Conservation (phyloP, 2,888 invertebrate species). For the Drosophila anomalata region DNA sequence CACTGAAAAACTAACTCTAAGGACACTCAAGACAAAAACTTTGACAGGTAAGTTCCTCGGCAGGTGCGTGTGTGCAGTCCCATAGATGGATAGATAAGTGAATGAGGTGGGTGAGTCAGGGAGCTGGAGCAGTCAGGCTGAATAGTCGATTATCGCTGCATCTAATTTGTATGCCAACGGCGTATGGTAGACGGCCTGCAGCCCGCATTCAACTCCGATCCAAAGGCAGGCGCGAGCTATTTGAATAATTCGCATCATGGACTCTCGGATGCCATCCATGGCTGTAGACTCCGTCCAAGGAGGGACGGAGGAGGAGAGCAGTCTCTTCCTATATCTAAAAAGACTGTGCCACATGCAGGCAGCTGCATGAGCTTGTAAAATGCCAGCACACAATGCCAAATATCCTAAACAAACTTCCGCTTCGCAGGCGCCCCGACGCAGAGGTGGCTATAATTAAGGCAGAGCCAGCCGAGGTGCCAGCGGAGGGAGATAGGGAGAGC, state of each 20-base stretch:
- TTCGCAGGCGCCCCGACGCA: slow-evolving; percentile 50
- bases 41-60: slow-evolving; percentile 22
- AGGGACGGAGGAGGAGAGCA: neutral
- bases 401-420: slow-evolving; percentile 76
- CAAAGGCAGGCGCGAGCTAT: slow-evolving; percentile 40
- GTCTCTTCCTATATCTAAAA: neutral
- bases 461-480: neutral
- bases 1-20: slow-evolving; percentile 31
- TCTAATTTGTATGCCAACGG: slow-evolving; percentile 48
- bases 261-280: slow-evolving; percentile 34
- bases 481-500: slow-evolving; percentile 6
- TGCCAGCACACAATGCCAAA: slow-evolving; percentile 51
- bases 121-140: slow-evolving; percentile 32
- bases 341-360: slow-evolving; percentile 29
- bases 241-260: slow-evolving; percentile 52
- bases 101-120: slow-evolving; percentile 5
- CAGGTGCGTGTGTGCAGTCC: neutral
- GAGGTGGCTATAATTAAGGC: slow-evolving; percentile 64
- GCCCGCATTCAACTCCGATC: slow-evolving; percentile 36
- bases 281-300: slow-evolving; percentile 3
- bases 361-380: slow-evolving; percentile 44
- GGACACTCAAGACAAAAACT: slow-evolving; percentile 9
- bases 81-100: slow-evolving; percentile 3
- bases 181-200: slow-evolving; percentile 8
- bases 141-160: slow-evolving; percentile 50